These are phyloP conservation scores for Ageneiosus marmoratus DNA, from an alignment of 2,113 vertebrate genomes.

Conservation along the genomic window DNA sequence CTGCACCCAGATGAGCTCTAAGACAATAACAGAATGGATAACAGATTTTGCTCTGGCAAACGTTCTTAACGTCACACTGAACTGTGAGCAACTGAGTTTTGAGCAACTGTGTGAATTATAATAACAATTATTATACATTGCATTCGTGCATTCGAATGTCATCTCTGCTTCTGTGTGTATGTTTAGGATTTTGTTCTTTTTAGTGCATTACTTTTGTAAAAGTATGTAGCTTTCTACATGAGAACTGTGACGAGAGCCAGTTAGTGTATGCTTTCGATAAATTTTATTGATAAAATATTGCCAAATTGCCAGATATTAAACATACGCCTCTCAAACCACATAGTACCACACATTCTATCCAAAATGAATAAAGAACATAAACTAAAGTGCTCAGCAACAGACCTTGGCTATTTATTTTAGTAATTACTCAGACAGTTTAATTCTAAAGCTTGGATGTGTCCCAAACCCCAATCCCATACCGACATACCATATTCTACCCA, in stretches of 20 bases:
- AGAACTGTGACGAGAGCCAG: background rate
- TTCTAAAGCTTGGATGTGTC: background rate
- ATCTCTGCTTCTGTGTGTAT: background rate
- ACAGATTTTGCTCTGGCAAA: slow-evolving; percentile 31
- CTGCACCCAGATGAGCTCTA: slow-evolving; percentile 46
- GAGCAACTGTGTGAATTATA: background rate
- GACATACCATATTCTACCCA: background rate
- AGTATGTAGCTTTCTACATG: background rate
- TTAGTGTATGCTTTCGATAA: background rate
- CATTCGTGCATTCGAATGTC: background rate
- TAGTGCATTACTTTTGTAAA: background rate
- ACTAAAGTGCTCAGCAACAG: background rate
- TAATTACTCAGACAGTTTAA: background rate
- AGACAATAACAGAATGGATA: slow-evolving; percentile 3
- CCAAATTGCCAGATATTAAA: background rate
- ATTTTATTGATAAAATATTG: background rate
- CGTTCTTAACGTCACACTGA: background rate
- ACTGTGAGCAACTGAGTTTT: background rate
- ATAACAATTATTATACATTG: slow-evolving; percentile 9
- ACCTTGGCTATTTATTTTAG: background rate
- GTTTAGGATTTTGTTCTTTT: background rate
- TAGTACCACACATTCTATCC: background rate
- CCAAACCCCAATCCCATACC: background rate
- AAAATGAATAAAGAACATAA: background rate
- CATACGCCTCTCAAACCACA: background rate